These are phyloP conservation scores for Montipora efflorescens DNA, from an alignment of 64 coral and sea anemone species.

Conservation along the genomic window DNA sequence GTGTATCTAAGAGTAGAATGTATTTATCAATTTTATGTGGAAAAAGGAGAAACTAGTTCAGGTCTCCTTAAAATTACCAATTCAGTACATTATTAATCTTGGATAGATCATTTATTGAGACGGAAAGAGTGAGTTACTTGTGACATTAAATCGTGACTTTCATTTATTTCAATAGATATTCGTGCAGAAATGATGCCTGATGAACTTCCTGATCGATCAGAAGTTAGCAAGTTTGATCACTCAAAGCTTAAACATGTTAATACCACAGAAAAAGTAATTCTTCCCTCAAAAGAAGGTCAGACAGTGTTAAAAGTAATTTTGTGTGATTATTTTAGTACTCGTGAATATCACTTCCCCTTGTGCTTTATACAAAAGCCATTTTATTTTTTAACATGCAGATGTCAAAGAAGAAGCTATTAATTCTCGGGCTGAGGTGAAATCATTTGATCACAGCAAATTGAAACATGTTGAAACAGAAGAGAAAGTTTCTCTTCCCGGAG, in stretches of 20 bases:
- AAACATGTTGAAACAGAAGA: conserved; percentile 92
- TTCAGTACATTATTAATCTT: too few species aligned
- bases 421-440: conserved; percentile 85
- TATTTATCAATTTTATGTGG: too few species aligned
- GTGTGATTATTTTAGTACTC: neutral
- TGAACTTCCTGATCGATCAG: conserved; percentile 75
- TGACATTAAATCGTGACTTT: too few species aligned
- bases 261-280: conserved; percentile 73
- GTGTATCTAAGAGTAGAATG: too few species aligned
- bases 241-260: conserved; percentile 89
- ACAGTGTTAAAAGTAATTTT: neutral
- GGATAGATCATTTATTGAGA: too few species aligned
- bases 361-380: neutral
- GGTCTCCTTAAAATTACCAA: too few species aligned
- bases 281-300: conserved; percentile 74
- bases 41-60: too few species aligned
- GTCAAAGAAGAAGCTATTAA: conserved; percentile 80
- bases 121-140: too few species aligned
- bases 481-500: conserved; percentile 83
- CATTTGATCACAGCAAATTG: conserved; percentile 83
- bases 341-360: neutral
- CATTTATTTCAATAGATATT: neutral
- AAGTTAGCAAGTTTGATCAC: conserved; percentile 81
- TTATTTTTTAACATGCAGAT: conserved; percentile 50
- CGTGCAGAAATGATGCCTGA: conserved; percentile 78